Conservation (phyloP, 2,797 vertebrate species). For the Spinus olivaceus region DNA sequence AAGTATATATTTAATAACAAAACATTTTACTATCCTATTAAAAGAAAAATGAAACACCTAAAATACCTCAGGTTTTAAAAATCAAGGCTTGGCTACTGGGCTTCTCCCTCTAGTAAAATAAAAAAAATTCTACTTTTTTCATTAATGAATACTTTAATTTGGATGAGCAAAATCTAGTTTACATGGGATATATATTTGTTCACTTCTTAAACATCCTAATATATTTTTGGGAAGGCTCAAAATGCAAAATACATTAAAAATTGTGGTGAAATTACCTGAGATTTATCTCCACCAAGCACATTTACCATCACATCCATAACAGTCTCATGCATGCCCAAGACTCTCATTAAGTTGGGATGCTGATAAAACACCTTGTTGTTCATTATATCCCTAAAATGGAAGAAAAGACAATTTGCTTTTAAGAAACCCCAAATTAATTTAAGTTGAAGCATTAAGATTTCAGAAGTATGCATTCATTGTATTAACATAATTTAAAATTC, state of each 20-base stretch:
- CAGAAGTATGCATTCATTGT: neutral
- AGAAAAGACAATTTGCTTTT: neutral
- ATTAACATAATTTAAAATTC: neutral
- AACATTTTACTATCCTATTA: neutral
- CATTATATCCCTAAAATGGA: constrained; percentile 90
- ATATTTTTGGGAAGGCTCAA: neutral
- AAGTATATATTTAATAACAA: neutral
- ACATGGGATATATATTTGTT: neutral
- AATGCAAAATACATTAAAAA: neutral
- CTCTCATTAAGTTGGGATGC: constrained; percentile 97
- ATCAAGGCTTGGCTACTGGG: neutral
- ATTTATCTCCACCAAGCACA: constrained; percentile 92
- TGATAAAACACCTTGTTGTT: constrained; percentile 99
- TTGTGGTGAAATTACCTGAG: constrained; percentile 83
- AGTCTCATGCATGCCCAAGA: constrained; percentile 98
- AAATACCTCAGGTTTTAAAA: neutral
- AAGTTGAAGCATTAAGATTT: neutral
- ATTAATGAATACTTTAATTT: neutral
- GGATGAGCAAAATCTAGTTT: neutral
- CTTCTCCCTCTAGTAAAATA: neutral
- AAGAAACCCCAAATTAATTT: neutral
- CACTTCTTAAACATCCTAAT: neutral
- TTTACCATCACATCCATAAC: constrained; percentile 99
- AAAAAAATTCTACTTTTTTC: neutral
- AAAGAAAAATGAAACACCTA: neutral